phyloP scores from a whole-genome alignment of 2,888 invertebrate genomes.

The Drosophila sordidula region DNA sequence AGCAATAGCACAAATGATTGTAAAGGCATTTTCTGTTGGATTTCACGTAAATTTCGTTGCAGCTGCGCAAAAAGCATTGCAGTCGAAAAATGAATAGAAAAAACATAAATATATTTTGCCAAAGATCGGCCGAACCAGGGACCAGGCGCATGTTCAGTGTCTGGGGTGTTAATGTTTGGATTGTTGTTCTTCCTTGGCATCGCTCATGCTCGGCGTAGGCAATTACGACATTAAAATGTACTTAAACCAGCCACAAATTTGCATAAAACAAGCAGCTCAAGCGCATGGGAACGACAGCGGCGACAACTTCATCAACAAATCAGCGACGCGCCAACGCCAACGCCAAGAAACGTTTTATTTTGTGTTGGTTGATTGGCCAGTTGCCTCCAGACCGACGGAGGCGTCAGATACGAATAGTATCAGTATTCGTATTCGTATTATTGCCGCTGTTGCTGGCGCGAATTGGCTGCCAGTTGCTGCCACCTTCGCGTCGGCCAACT shows the following conservation, averaged over 20 bases:
- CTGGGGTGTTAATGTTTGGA: slow-evolving; percentile 42
- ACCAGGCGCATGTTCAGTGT: slow-evolving; percentile 3
- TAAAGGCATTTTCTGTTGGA: slow-evolving; percentile 57
- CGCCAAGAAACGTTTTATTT: slow-evolving; percentile 36
- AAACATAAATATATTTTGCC: slow-evolving; percentile 2
- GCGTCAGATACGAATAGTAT: slow-evolving; percentile 42
- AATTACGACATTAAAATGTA: slow-evolving; percentile 70
- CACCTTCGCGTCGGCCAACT: slow-evolving; percentile 72
- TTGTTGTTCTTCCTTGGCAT: slow-evolving; percentile 18
- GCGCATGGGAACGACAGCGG: neutral
- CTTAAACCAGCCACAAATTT: slow-evolving; percentile 58
- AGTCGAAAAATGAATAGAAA: slow-evolving; percentile 28
- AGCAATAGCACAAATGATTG: slow-evolving; percentile 40
- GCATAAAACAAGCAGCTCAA: slow-evolving; percentile 61
- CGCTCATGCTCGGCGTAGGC: slow-evolving; percentile 58
- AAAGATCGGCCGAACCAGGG: slow-evolving; percentile 1
- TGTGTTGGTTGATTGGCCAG: slow-evolving; percentile 61
- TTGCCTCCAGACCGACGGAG: slow-evolving; percentile 43
- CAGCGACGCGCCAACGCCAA: slow-evolving; percentile 67
- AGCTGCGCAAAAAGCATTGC: slow-evolving; percentile 65
- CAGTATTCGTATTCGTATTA: slow-evolving; percentile 31
- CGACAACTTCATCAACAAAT: slow-evolving; percentile 78
- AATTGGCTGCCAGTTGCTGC: slow-evolving; percentile 62
- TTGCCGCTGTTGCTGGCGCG: slow-evolving; percentile 30
- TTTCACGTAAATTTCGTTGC: slow-evolving; percentile 60